Evolutionary conservation across 2,113 vertebrate species (phyloP), one percentile per base, ranked within the genome.

Genomic region (Dicaeum eximium): DNA sequence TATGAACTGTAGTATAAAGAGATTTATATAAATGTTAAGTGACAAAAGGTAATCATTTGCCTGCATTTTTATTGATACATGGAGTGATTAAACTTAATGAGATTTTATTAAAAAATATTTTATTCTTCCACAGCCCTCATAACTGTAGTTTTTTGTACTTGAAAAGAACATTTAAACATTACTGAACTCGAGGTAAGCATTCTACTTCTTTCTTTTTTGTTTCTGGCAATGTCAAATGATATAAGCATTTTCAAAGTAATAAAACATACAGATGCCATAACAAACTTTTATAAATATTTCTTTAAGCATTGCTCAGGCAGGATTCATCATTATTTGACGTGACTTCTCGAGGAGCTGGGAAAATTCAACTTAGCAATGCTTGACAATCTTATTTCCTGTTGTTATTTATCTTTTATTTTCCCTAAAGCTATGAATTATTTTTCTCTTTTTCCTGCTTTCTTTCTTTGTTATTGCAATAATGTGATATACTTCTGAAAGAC

Each of bases 271-370:
- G 48, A 73, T 88, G 54, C n/a, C 90, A 37, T 75, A 95, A 81
- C 47, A 90, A 65, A 90, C 88, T 88, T 95, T 86, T 57, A 81
- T 75, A 97, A 96, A 88, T 77, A 96, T 96, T 97, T 97, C 79
- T 94, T 95, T 72, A 91, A 95, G 96, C 80, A 92, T 72, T 77
- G 18, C 53, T 95, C 47, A 87, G 51, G 64, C 64, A 92, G 73
- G 80, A 93, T 97, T 95, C 77, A 66, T 88, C 80, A 94, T 80
- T 93, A 81, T 88, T 89, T 86, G 45, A 93, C 21, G 33, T 89
- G 82, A 75, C 58, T 92, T 91, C 92, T 96, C 33, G 57, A 93
- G 67, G 72, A 87, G 47, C 64, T 82, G 73, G 82, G 79, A 94
- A 88, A 69, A 94, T 28, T 80, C 40, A 87, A 82, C 42, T 85